Evolutionary conservation across 1,140 invertebrate species (phyloP).

Genomic region (Venturia canescens): DNA sequence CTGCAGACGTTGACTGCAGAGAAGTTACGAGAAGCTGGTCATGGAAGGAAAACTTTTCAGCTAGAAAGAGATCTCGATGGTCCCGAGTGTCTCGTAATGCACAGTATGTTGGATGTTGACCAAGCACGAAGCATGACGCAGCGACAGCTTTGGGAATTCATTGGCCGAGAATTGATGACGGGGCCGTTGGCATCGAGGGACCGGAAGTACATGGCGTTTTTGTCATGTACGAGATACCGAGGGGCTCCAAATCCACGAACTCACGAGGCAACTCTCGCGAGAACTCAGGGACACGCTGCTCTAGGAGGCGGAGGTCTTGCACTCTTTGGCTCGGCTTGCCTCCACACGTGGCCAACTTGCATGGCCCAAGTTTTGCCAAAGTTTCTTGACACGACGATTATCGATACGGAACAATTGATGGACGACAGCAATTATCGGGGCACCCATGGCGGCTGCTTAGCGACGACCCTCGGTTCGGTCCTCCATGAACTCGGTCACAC

Average conservation of each 20-base stretch:
- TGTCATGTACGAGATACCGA: conserved; percentile 90
- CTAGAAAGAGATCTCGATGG: conserved; percentile 82
- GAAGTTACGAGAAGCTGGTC: conserved; percentile 89
- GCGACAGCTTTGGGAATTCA: conserved; percentile 89
- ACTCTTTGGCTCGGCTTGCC: conserved; percentile 91
- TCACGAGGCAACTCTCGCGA: conserved; percentile 85
- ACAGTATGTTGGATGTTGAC: conserved; percentile 83
- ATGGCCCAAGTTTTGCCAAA: conserved; percentile 82
- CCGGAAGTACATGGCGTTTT: conserved; percentile 92
- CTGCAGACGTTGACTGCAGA: conserved; percentile 93
- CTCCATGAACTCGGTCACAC: conserved; percentile 96
- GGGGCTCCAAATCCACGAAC: conserved; percentile 79
- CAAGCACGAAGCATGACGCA: conserved; percentile 86
- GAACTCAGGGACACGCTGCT: conserved; percentile 90
- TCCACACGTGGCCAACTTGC: conserved; percentile 92
- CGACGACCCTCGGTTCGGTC: conserved; percentile 94
- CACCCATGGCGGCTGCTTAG: conserved; percentile 91
- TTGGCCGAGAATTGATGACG: conserved; percentile 88
- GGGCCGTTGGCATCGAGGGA: conserved; percentile 80
- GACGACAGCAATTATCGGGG: conserved; percentile 93
- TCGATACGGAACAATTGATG: conserved; percentile 86
- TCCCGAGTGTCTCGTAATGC: conserved; percentile 83
- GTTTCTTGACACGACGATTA: conserved; percentile 79
- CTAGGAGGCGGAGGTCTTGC: conserved; percentile 94
- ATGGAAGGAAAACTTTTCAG: conserved; percentile 89